Evolutionary conservation across 2,113 vertebrate species (phyloP), one percentile per base, ranked within the genome.

Genomic region (Chionis minor): DNA sequence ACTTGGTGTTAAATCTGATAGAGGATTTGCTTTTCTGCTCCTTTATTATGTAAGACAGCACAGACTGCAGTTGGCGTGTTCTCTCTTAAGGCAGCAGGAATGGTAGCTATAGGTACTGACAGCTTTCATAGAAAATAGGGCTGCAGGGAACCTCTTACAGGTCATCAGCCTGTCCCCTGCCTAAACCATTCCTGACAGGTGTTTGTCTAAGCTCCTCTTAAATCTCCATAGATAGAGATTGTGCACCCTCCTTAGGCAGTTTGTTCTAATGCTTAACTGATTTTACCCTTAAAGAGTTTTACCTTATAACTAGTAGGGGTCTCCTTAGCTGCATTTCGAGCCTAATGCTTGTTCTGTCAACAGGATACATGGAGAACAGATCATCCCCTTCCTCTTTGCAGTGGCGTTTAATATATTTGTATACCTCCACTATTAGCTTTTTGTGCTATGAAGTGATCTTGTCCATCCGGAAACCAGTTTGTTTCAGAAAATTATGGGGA

Each of bases 1-100:
- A 42, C 49, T 55, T 51, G 24, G 27, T 54, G 47, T 78, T 75
- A 49, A 61, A 52, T 78, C 47, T 80, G 40, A 40, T 4, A 22
- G 78, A 80, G 63, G 58, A 32, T 80, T 92, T 91, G 81, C 44
- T 72, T 78, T 84, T 35, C 56, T 84, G 56, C 49, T 84, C 59
- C 80, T 70, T 63, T 40, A 5, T 49, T 55, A 56, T 33, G 26
- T 30, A 19, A 54, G 69, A n/a, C 70, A 56, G 70, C 61, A 10
- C 2, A 3, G 70, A 3, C 59, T 35, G 52, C 3, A 4, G 26
- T 35, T 56, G 52, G 19, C 22, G 4, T 2, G 0, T 62, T 63
- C 33, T 47, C 58, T 70, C 59, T 56, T 30, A 58, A 54, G 74
- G 61, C 71, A 59, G n/a, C 7, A 54, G 55, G 22, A 73, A 13